Evolutionary conservation across 2,113 vertebrate species (phyloP).

Genomic region (Callipepla squamata): DNA sequence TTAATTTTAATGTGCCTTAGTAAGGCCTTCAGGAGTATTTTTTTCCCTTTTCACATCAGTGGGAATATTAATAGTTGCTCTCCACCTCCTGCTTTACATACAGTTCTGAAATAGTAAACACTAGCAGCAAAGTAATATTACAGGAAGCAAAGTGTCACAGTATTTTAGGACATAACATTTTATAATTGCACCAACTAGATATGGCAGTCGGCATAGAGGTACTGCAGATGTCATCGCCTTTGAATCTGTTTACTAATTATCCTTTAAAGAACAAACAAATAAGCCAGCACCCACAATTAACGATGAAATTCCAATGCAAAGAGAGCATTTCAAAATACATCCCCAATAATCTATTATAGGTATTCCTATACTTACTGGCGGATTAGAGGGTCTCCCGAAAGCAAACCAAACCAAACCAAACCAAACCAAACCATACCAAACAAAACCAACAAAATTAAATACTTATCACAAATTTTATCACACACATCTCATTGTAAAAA

Average conservation of each 20-base stretch:
- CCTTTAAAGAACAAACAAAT: conserved; percentile 37
- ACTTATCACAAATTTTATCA: neutral
- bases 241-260: conserved; percentile 46
- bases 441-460: neutral
- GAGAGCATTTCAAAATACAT: neutral
- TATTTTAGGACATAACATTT: neutral
- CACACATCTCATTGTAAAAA: neutral
- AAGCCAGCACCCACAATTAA: conserved; percentile 18
- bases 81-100: neutral
- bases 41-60: too few relatives aligned
- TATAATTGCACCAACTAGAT: conserved; percentile 48
- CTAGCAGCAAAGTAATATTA: neutral
- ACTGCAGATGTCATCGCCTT: conserved; percentile 18
- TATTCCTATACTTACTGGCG: neutral
- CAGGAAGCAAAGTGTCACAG: neutral
- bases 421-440: neutral
- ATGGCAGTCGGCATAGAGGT: neutral
- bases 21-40: too few relatives aligned
- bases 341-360: neutral
- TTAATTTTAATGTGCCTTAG: too few relatives aligned
- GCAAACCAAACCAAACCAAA: neutral
- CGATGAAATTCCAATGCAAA: conserved; percentile 25
- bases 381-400: neutral
- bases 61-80: neutral
- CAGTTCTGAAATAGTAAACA: neutral